These are phyloP conservation scores for Campoplex nolae DNA, from an alignment of 2,888 invertebrate species.

Conservation along the genomic window DNA sequence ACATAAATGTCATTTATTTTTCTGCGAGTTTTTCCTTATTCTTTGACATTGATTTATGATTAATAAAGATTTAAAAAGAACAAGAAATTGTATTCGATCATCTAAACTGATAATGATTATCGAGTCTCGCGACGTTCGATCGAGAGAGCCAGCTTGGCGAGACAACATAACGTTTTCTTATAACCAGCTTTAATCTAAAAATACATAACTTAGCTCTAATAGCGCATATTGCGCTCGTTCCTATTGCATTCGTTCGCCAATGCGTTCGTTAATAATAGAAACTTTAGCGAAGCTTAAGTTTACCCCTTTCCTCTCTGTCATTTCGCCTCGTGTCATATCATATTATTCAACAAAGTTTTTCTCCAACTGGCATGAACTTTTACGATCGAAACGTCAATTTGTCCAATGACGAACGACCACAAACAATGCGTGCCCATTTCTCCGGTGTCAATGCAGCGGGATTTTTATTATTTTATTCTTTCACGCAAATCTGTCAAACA, in stretches of 20 bases:
- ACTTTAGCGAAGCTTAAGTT: slow-evolving; percentile 75
- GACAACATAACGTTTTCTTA: slow-evolving; percentile 40
- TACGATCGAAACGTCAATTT: slow-evolving; percentile 32
- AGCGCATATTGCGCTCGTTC: slow-evolving; percentile 61
- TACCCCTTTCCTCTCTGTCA: slow-evolving; percentile 54
- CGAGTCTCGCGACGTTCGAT: slow-evolving; percentile 35
- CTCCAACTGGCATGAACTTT: neutral
- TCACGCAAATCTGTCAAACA: neutral
- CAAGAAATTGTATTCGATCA: neutral
- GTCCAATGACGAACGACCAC: slow-evolving; percentile 1
- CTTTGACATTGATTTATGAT: neutral
- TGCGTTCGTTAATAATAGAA: slow-evolving; percentile 79
- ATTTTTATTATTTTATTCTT: neutral
- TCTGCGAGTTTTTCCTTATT: slow-evolving; percentile 4
- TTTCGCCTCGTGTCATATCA: slow-evolving; percentile 22
- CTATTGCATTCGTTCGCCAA: slow-evolving; percentile 60
- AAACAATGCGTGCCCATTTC: neutral
- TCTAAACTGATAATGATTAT: slow-evolving; percentile 5
- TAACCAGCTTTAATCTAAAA: slow-evolving; percentile 67
- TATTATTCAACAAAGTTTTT: slow-evolving; percentile 34
- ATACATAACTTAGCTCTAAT: slow-evolving; percentile 63
- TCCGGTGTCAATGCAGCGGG: neutral
- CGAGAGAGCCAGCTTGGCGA: slow-evolving; percentile 14
- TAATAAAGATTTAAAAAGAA: neutral
- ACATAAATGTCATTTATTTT: slow-evolving; percentile 6